Evolutionary conservation across 2,113 vertebrate species (phyloP).

Genomic region (Ailuropoda melanoleuca): DNA sequence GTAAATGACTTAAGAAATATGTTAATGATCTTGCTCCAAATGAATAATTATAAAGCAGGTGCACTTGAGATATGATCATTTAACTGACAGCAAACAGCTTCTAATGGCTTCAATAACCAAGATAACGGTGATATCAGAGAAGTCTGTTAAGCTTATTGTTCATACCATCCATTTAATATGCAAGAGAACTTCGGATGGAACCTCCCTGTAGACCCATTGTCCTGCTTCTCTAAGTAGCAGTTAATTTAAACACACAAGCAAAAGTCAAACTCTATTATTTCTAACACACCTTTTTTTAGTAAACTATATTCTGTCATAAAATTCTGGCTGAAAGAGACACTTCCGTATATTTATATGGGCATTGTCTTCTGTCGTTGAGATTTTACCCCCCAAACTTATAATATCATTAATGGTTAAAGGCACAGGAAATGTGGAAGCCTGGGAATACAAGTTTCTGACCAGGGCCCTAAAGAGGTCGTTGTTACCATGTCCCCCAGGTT

Average conservation of each 20-base stretch:
- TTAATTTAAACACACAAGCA: conserved; percentile 82
- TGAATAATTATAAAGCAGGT: conserved; percentile 89
- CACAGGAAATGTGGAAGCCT: not conserved
- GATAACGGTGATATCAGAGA: conserved; percentile 84
- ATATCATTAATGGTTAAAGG: not conserved
- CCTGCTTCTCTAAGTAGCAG: conserved; percentile 80
- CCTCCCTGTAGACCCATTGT: conserved; percentile 71
- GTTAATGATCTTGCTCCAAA: conserved; percentile 85
- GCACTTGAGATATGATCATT: conserved; percentile 86
- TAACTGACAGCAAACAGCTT: conserved; percentile 86
- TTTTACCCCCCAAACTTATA: not conserved
- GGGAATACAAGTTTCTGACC: not conserved
- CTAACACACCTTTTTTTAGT: conserved; percentile 63
- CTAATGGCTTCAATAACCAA: conserved; percentile 86
- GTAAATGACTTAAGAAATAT: conserved; percentile 87
- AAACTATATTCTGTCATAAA: conserved; percentile 57
- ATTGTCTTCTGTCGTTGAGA: not conserved
- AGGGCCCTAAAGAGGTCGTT: not conserved
- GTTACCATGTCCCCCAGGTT: not conserved
- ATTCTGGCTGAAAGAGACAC: conserved; percentile 55
- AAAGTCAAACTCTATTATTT: conserved; percentile 71
- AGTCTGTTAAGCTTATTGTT: conserved; percentile 80
- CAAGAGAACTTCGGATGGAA: conserved; percentile 76
- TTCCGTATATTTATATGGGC: not conserved
- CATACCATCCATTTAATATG: conserved; percentile 79